Evolutionary conservation across 30 jellyfish, hydroid and myxozoan species (phyloP).

Genomic region (Nemopilema nomurai): DNA sequence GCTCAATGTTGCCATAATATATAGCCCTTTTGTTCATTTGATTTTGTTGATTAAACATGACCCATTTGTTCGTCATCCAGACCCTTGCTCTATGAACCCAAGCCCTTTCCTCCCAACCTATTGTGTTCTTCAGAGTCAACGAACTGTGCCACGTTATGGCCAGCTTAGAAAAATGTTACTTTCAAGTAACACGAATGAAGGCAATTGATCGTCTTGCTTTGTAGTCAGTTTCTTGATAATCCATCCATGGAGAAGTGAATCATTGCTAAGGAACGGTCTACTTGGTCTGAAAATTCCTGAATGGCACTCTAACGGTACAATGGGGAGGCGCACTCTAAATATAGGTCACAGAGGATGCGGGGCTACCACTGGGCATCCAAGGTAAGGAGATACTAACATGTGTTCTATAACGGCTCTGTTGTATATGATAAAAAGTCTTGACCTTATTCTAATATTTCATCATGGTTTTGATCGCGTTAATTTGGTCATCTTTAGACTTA

Average conservation of each 20-base stretch:
- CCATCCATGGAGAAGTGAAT: conserved; percentile 50
- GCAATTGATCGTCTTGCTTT: neutral
- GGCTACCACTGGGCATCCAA: conserved; percentile 36
- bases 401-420: too few species aligned
- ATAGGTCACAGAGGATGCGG: conserved; percentile 86
- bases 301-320: neutral
- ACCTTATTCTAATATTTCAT: neutral
- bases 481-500: too few species aligned
- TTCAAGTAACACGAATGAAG: neutral
- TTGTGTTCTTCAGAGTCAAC: too few species aligned
- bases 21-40: too few species aligned
- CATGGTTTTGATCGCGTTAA: too few species aligned
- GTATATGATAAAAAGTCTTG: neutral
- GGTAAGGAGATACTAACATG: neutral
- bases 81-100: too few species aligned
- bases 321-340: conserved; percentile 8
- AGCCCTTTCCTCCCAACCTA: too few species aligned
- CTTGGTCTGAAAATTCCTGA: neutral
- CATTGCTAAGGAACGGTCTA: neutral
- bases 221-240: conserved; percentile 60
- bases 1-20: too few species aligned
- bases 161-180: neutral
- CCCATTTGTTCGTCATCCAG: too few species aligned
- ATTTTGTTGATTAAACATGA: too few species aligned
- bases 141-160: too few species aligned